Percentiles rank a stretch among this genome's conserved stretches.
phyloP scores from a whole-genome alignment of 2,113 vertebrate genomes.

The Chunga burmeisteri region DNA sequence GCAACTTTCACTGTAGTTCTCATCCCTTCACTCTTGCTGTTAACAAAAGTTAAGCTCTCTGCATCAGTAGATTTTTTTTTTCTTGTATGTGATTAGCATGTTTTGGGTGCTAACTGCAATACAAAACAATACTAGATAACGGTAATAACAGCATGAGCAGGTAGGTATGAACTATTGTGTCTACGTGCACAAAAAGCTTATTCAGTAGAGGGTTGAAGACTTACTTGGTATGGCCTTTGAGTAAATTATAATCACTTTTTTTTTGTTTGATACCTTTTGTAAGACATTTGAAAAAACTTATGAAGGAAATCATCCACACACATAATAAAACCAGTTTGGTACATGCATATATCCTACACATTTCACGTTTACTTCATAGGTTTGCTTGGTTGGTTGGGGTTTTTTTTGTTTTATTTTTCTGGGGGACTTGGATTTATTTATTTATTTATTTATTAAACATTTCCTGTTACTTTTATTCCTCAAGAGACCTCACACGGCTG shows the following conservation, averaged over 20 bases:
- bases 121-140: not conserved
- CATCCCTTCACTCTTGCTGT: not conserved
- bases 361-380: not conserved
- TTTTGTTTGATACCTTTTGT: not conserved
- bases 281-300: not conserved
- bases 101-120: not conserved
- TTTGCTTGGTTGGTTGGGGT: not conserved
- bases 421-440: not conserved
- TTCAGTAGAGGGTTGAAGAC: not conserved
- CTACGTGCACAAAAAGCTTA: not conserved
- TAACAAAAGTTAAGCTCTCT: not conserved
- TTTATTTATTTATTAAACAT: not conserved
- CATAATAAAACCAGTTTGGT: not conserved
- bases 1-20: not conserved
- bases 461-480: not conserved
- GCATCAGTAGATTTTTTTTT: not conserved
- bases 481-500: not conserved
- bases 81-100: not conserved
- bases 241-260: not conserved
- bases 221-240: not conserved
- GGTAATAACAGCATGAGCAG: not conserved
- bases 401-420: not conserved
- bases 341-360: not conserved
- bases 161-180: not conserved
- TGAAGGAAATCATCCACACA: not conserved